Evolutionary conservation across 2,888 invertebrate species (phyloP).

Genomic region (Mongoloraphidia duomilia): DNA sequence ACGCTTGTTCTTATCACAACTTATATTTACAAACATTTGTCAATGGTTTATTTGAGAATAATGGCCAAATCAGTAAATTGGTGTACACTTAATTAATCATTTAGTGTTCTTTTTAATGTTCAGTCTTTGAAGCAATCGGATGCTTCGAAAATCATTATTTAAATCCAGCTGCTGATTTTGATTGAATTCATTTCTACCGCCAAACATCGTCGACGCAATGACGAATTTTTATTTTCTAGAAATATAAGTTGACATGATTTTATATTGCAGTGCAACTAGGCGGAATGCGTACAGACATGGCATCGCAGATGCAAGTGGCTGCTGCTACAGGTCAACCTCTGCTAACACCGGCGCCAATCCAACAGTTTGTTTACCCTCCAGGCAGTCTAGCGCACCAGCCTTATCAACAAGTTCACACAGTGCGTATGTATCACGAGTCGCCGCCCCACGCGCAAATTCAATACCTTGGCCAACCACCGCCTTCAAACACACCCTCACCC

Average conservation of each 20-base stretch:
- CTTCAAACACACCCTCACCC: slow-evolving; percentile 34
- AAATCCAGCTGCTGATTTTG: too few species aligned
- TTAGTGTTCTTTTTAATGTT: too few species aligned
- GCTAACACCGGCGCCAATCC: slow-evolving; percentile 65
- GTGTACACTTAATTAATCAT: too few species aligned
- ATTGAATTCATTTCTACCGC: too few species aligned
- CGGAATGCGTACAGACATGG: slow-evolving; percentile 36
- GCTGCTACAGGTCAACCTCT: slow-evolving; percentile 74
- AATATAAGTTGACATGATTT: not conserved
- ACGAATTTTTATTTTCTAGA: too few species aligned
- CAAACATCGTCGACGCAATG: too few species aligned
- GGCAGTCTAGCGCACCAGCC: slow-evolving; percentile 27
- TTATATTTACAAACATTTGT: too few species aligned
- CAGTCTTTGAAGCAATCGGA: too few species aligned
- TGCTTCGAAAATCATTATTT: too few species aligned
- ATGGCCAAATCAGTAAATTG: too few species aligned
- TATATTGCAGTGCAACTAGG: slow-evolving; percentile 32
- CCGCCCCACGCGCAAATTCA: slow-evolving; percentile 36
- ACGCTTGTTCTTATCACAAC: too few species aligned
- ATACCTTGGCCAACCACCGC: slow-evolving; percentile 39
- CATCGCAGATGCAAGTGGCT: slow-evolving; percentile 68
- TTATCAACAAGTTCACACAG: slow-evolving; percentile 34
- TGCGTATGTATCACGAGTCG: slow-evolving; percentile 55
- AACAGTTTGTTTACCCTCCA: slow-evolving; percentile 27
- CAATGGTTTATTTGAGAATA: too few species aligned